phyloP scores from a whole-genome alignment of 2,797 vertebrate species.

The Odontamblyopus rebecca region DNA sequence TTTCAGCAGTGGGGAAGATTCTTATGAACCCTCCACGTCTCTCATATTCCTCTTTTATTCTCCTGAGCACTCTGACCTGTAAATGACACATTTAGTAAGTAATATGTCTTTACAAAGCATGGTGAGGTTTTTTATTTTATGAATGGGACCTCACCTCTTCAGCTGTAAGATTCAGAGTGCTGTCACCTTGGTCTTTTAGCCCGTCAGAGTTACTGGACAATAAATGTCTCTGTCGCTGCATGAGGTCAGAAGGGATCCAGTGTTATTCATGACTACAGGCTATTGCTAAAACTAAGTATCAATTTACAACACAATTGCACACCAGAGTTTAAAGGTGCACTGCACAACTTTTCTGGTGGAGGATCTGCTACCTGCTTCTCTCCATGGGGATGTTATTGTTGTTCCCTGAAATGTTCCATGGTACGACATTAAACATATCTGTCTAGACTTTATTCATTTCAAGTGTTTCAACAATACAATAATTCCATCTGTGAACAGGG shows the following conservation, averaged over 20 bases:
- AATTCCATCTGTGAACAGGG: too few relatives aligned
- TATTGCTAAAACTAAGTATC: neutral
- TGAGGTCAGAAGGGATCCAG: slow-evolving; percentile 2
- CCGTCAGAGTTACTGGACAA: slow-evolving; percentile 79
- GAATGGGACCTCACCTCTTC: slow-evolving; percentile 84
- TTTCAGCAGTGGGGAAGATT: slow-evolving; percentile 91
- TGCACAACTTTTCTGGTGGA: too few relatives aligned
- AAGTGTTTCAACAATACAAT: too few relatives aligned
- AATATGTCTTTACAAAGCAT: neutral
- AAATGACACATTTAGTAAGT: slow-evolving; percentile 11
- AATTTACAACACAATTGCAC: slow-evolving; percentile 13
- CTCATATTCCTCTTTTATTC: slow-evolving; percentile 89
- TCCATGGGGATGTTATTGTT: too few relatives aligned
- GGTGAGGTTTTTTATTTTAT: neutral
- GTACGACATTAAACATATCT: too few relatives aligned
- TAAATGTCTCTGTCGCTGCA: slow-evolving; percentile 77
- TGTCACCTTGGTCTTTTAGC: slow-evolving; percentile 72
- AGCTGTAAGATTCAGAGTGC: slow-evolving; percentile 84
- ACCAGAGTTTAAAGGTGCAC: neutral
- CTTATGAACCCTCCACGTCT: slow-evolving; percentile 92
- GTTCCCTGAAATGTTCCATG: too few relatives aligned
- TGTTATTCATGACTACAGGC: slow-evolving; percentile 7
- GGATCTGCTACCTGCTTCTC: too few relatives aligned
- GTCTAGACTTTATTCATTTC: too few relatives aligned
- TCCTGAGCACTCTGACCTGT: slow-evolving; percentile 89